A percentile compares a stretch with the other conserved stretches of the same genome.
phyloP scores from a whole-genome alignment of 2,888 invertebrate species.

The Ganaspis brasiliensis region DNA sequence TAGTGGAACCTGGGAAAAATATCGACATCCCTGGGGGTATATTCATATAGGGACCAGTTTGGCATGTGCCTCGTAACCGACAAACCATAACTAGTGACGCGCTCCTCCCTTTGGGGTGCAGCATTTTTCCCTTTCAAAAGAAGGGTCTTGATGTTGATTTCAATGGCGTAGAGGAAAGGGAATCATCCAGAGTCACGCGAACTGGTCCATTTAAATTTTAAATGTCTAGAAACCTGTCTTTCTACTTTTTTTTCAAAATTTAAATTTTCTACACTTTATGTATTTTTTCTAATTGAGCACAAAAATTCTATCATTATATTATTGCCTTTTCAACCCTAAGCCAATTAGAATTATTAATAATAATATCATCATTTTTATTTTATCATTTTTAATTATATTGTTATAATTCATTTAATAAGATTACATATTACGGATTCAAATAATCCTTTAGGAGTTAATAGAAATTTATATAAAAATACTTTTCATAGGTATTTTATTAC shows the following conservation, averaged over 20 bases:
- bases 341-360: too few species aligned
- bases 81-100: slow-evolving; percentile 58
- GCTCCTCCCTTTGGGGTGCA: slow-evolving; percentile 45
- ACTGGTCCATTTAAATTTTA: slow-evolving; percentile 41
- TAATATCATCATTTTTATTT: too few species aligned
- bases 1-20: not conserved
- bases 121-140: slow-evolving; percentile 46
- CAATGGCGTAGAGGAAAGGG: not conserved
- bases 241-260: not conserved
- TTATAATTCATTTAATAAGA: too few species aligned
- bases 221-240: not conserved
- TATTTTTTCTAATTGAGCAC: too few species aligned
- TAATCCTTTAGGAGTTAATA: too few species aligned
- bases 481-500: too few species aligned
- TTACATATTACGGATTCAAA: too few species aligned
- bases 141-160: slow-evolving; percentile 38
- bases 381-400: too few species aligned
- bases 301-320: too few species aligned
- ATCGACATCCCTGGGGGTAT: slow-evolving; percentile 6
- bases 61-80: slow-evolving; percentile 60
- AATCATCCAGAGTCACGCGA: slow-evolving; percentile 25
- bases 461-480: too few species aligned
- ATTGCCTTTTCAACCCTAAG: too few species aligned
- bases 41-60: slow-evolving; percentile 36
- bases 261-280: not conserved